Evolutionary conservation across 2,797 vertebrate genomes (phyloP).

Genomic region (Coluber constrictor): DNA sequence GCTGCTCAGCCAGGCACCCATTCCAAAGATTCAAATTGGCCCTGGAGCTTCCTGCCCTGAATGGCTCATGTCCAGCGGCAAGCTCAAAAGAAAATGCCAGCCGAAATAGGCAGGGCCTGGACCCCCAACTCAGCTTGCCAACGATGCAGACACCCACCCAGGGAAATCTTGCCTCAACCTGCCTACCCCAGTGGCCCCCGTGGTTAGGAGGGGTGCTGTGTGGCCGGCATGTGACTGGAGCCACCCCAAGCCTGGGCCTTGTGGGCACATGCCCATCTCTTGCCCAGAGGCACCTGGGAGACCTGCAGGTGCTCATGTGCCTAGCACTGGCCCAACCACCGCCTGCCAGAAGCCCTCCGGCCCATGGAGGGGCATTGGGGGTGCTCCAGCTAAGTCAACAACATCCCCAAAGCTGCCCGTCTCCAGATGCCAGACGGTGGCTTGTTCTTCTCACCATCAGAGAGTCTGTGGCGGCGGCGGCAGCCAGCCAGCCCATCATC

Average conservation of each 20-base stretch:
- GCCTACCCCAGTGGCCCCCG: accelerated
- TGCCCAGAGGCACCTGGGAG: neutral
- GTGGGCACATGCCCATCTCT: too few species aligned
- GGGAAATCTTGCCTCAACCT: neutral
- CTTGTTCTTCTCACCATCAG: neutral
- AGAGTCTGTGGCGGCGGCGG: neutral
- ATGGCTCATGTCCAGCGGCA: neutral
- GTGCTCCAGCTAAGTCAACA: neutral
- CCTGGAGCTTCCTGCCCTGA: neutral
- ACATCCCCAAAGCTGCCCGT: neutral
- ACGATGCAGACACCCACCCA: neutral
- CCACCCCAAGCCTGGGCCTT: neutral
- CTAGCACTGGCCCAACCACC: neutral
- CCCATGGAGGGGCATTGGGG: accelerated
- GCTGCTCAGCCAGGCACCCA: neutral
- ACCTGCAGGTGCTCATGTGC: neutral
- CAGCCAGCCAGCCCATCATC: neutral
- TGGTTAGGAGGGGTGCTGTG: neutral
- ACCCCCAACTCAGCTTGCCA: neutral
- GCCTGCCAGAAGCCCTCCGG: neutral
- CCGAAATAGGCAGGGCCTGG: neutral
- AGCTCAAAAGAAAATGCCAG: neutral
- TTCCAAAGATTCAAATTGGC: neutral
- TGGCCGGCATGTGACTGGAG: neutral
- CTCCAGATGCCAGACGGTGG: neutral